Evolutionary conservation across 1,140 invertebrate genomes (phyloP), one percentile per base, ranked within the genome.

Genomic region (Drosophila quadrilineata): DNA sequence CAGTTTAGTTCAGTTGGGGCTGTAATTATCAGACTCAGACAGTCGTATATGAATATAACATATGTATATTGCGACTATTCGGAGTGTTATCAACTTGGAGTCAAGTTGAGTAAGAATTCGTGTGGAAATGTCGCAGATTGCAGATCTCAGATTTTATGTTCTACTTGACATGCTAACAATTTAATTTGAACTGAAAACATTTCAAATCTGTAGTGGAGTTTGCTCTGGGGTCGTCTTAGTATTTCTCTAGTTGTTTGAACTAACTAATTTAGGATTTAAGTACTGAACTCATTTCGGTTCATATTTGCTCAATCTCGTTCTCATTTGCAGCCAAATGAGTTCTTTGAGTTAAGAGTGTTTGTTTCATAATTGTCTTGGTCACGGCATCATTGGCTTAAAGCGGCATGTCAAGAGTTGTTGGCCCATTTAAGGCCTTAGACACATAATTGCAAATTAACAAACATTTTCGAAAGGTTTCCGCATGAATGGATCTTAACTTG

Each of bases 141-240:
- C 17, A 38, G 19, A 14, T 41, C 19, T 2, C 12, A 8, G 22
- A 82, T 82, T 82, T 71, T 73, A 82, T 82, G 77, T 82, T 56
- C 77, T 79, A 82, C 73, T 85, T 82, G 79, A 82, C 79, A 73
- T 48, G 73, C 79, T 82, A 82, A 82, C 77, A 74, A 82, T 85
- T 82, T 82, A 82, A 82, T 82, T 84, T 82, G 79, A 84, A 85
- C 79, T 35, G 69, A 57, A 77, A 57, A 66, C 49, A 33, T 56
- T 71, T 66, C 76, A 82, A 82, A 36, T 26, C 24, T 26, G n/a
- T 26, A 16, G 41, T 3, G 9, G 6, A 3, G 17, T 40, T 38
- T 31, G 52, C 21, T 26, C 28, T 57, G 2, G 35, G 33, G 56
- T 45, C 45, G 33, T 21, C n/a, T n/a, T n/a, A n/a, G n/a, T n/a